A percentile compares a stretch with the other conserved stretches of the same genome.
Conservation (phyloP, 2,113 vertebrate genomes). For the Hippoglossus stenolepis region DNA sequence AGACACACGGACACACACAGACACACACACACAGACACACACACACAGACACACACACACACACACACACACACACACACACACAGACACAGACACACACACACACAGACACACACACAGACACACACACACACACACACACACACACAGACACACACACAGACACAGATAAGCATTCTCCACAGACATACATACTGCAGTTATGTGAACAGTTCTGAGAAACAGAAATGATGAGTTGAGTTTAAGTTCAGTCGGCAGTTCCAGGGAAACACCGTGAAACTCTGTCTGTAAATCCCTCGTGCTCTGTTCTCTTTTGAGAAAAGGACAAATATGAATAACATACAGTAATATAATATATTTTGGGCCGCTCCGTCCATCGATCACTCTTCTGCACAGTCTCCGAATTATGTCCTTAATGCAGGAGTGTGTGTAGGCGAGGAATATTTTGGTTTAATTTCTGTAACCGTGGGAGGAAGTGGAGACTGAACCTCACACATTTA, state of each 20-base stretch:
- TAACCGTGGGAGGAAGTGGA: too few relatives aligned
- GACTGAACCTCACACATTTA: too few relatives aligned
- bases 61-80: too few relatives aligned
- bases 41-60: too few relatives aligned
- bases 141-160: too few relatives aligned
- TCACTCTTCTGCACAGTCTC: too few relatives aligned
- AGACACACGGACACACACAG: not conserved
- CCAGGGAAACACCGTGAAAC: not conserved
- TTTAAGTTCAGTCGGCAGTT: not conserved
- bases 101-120: not conserved
- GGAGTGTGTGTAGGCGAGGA: too few relatives aligned
- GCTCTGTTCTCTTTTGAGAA: not conserved
- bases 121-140: not conserved
- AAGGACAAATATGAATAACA: not conserved
- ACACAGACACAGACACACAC: not conserved
- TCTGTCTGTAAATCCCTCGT: not conserved
- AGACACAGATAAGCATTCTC: not conserved
- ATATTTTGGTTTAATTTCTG: too few relatives aligned
- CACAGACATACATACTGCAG: not conserved
- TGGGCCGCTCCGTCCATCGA: not conserved
- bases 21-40: not conserved
- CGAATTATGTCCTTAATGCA: too few relatives aligned
- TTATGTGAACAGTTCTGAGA: slow-evolving; percentile 3
- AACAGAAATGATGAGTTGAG: not conserved
- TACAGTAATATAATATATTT: not conserved